A percentile compares a stretch with the other conserved stretches of the same genome.
phyloP scores from a whole-genome alignment of 2,113 vertebrate species.

The Paramormyrops kingsleyae region DNA sequence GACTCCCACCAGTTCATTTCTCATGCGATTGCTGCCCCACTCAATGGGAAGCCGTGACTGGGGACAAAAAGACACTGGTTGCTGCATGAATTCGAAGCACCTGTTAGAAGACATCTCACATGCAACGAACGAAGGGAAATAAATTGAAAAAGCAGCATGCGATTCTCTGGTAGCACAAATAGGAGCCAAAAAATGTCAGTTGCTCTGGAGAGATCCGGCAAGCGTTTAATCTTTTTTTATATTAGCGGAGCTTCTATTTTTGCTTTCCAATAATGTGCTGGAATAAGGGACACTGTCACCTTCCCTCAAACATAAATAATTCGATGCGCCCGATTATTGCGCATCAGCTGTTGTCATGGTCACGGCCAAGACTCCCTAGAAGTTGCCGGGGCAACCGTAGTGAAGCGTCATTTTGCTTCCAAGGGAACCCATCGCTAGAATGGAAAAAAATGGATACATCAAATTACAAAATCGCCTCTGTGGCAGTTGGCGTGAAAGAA shows the following conservation, averaged over 20 bases:
- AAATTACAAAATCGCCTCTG: background rate
- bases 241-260: background rate
- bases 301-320: conserved; percentile 54
- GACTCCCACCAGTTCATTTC: background rate
- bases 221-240: conserved; percentile 5
- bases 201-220: background rate
- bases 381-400: conserved; percentile 66
- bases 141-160: background rate
- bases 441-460: conserved; percentile 15
- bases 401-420: conserved; percentile 51
- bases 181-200: background rate
- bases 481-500: background rate
- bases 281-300: background rate
- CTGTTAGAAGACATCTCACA: background rate
- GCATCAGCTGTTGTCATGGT: conserved; percentile 66
- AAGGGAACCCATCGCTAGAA: conserved; percentile 31
- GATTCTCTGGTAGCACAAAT: background rate
- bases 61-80: background rate
- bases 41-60: background rate
- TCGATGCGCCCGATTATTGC: conserved; percentile 50
- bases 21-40: background rate
- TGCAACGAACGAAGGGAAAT: background rate
- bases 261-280: background rate
- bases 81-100: background rate
- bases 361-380: conserved; percentile 52